Conservation (phyloP, 2,113 vertebrate genomes). For the Corvus moneduloides region DNA sequence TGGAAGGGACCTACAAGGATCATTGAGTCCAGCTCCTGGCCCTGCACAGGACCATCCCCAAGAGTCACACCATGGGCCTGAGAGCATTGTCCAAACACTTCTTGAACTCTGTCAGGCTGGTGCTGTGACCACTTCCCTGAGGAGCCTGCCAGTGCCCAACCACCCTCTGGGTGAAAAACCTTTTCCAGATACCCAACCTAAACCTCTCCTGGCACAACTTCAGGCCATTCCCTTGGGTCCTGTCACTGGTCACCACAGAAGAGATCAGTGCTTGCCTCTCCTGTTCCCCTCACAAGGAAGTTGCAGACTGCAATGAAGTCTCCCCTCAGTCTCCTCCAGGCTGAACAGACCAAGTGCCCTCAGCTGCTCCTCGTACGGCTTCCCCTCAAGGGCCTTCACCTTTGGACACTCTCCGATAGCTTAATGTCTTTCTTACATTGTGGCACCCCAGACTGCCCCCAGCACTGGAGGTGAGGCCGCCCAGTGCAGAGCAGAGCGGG, state of each 20-base stretch:
- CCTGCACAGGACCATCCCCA: neutral
- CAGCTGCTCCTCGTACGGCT: accelerated
- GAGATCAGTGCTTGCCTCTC: neutral
- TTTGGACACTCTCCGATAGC: accelerated
- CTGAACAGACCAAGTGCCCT: neutral
- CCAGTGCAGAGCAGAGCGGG: neutral
- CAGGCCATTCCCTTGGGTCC: neutral
- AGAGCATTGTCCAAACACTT: neutral
- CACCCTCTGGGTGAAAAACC: neutral
- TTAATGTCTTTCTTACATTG: neutral
- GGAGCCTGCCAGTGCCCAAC: neutral
- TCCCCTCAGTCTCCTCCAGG: neutral
- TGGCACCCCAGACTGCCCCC: neutral
- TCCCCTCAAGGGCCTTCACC: neutral
- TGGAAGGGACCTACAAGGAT: neutral
- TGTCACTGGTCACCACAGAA: neutral
- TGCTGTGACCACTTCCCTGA: neutral
- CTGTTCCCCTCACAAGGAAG: neutral
- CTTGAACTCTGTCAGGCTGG: neutral
- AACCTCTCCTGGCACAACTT: neutral
- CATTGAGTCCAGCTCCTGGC: neutral
- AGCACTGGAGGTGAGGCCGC: neutral
- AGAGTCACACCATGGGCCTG: neutral
- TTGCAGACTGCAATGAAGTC: neutral
- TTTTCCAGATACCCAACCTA: neutral